These are phyloP conservation scores for Istiophorus platypterus DNA, from an alignment of 2,113 vertebrate genomes.

Conservation along the genomic window DNA sequence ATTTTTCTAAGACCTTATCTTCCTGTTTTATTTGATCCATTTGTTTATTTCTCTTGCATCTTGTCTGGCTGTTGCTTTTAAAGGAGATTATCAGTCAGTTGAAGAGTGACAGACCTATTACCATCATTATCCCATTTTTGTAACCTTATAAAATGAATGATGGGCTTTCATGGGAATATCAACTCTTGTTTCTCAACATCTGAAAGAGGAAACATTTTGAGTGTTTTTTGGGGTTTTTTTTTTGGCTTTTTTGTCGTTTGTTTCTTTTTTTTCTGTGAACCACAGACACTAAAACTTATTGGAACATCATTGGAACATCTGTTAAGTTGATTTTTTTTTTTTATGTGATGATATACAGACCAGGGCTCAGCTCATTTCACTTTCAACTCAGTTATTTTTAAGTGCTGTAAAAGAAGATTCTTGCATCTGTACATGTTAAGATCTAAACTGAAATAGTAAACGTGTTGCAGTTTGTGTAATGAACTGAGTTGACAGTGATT, in stretches of 20 bases:
- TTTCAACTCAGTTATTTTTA: slow-evolving; percentile 39
- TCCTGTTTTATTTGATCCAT: background rate
- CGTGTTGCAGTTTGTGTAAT: slow-evolving; percentile 16
- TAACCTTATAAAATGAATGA: slow-evolving; percentile 9
- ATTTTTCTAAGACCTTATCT: background rate
- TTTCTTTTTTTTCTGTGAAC: slow-evolving; percentile 23
- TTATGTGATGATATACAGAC: slow-evolving; percentile 27
- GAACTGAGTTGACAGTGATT: slow-evolving; percentile 46
- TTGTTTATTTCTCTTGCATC: background rate
- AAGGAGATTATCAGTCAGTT: background rate
- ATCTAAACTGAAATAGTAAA: background rate
- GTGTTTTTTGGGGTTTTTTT: too few relatives aligned
- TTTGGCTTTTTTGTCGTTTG: too few relatives aligned
- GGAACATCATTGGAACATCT: slow-evolving; percentile 15
- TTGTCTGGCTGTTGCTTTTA: background rate
- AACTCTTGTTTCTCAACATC: slow-evolving; percentile 9
- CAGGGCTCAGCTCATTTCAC: slow-evolving; percentile 37
- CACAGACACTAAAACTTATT: slow-evolving; percentile 33
- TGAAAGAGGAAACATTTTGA: background rate
- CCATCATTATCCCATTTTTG: background rate
- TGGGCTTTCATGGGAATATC: slow-evolving; percentile 9
- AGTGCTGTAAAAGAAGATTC: background rate
- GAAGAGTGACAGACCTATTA: background rate
- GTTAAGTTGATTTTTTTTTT: slow-evolving; percentile 1
- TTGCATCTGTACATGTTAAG: background rate